Evolutionary conservation across 2,888 invertebrate species (phyloP), one percentile per base, ranked within the genome.

Genomic region (Lycia hirtaria): DNA sequence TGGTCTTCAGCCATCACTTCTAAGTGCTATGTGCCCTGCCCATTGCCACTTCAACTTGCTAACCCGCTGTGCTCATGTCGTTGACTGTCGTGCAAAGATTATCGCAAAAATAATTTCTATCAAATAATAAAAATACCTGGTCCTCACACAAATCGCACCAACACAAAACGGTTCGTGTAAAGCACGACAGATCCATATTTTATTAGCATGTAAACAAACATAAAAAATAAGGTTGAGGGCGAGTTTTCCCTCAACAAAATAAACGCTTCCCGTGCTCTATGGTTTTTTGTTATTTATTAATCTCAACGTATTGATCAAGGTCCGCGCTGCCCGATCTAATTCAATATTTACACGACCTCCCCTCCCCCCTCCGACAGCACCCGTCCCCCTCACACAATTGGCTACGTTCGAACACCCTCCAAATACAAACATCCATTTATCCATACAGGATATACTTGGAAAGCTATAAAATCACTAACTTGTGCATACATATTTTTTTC

Each of bases 401-500:
- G 43, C 22, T 30, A 43, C 35, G 37, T n/a, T 40, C 48, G 26
- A 40, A 52, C 49, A 59, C 48, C 57, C 62, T 57, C 45, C 51
- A 47, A 35, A 47, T 30, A 49, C 37, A 52, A 40, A 56, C 20
- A 53, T 44, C 47, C 35, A 60, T 47, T 17, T 37, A 37, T 43
- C 24, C 35, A 33, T n/a, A 49, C 45, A 35, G 38, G 45, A 58
- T 58, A 58, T 44, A 38, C 22, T 6, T 19, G 17, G 24, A 49
- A 43, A 56, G 52, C 62, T 56, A 64, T 66, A 64, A 66, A 66
- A 62, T 62, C 66, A 60, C 61, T 66, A 69, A 61, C 62, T 65
- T 70, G 67, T 64, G 63, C 67, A 59, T 64, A 69, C 62, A 70
- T 70, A n/a, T n/a, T n/a, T 69, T 72, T 72, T 73, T 60, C 61